A percentile compares a stretch with the other conserved stretches of the same genome.
Evolutionary conservation across 2,797 vertebrate species (phyloP).

Genomic region (Jordanella pulchra): DNA sequence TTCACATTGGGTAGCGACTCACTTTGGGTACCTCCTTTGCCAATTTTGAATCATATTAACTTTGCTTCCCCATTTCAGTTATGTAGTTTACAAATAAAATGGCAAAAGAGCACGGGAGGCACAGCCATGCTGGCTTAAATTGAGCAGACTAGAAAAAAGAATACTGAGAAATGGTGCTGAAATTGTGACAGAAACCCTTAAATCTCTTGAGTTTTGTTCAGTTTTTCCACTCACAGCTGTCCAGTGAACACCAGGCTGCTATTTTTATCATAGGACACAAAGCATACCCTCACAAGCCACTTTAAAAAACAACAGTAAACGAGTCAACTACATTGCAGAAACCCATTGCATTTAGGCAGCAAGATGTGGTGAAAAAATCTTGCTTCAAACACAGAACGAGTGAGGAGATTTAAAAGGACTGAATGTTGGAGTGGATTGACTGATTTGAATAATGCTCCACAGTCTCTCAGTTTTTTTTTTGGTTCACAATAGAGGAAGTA

Average conservation of each 20-base stretch:
- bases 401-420: too few relatives aligned
- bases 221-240: not conserved
- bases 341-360: not conserved
- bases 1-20: not conserved
- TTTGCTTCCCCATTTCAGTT: not conserved
- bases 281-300: not conserved
- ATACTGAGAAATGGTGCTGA: not conserved
- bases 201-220: not conserved
- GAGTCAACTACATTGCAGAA: not conserved
- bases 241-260: not conserved
- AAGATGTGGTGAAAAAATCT: not conserved
- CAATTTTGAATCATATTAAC: not conserved
- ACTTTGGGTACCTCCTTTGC: not conserved
- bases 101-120: not conserved
- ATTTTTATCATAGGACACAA: not conserved
- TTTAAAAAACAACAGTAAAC: not conserved
- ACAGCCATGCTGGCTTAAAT: not conserved
- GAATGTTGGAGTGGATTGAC: too few relatives aligned
- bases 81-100: slow-evolving; percentile 8
- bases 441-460: too few relatives aligned
- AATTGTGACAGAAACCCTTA: not conserved
- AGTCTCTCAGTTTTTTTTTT: too few relatives aligned
- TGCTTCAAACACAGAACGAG: not conserved
- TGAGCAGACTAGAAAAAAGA: not conserved
- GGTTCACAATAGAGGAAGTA: too few relatives aligned